A percentile compares a stretch with the other conserved stretches of the same genome.
Evolutionary conservation across 2,888 invertebrate genomes (phyloP).

Genomic region (Molorchus minor): DNA sequence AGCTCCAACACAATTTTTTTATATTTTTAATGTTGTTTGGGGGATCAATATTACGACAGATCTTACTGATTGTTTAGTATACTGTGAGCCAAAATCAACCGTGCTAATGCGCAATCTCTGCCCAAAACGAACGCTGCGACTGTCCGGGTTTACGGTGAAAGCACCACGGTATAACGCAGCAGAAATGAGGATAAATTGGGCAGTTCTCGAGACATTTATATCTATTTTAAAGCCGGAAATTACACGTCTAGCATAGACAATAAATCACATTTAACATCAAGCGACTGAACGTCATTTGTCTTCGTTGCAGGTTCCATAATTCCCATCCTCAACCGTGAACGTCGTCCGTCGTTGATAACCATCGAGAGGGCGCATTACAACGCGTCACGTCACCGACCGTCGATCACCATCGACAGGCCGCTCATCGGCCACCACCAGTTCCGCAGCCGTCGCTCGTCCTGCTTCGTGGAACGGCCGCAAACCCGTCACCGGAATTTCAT

Average conservation of each 20-base stretch:
- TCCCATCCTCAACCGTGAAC: constrained; percentile 55
- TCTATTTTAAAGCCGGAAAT: constrained; percentile 3
- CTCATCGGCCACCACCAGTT: constrained; percentile 39
- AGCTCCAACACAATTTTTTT: no score
- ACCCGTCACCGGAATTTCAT: constrained; percentile 57
- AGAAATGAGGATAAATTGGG: no score
- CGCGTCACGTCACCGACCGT: constrained; percentile 47
- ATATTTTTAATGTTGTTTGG: no score
- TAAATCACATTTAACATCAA: neutral
- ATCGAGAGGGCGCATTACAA: constrained; percentile 53
- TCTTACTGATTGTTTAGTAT: no score
- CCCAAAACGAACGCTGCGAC: no score
- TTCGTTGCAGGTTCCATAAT: constrained; percentile 55
- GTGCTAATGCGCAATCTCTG: no score
- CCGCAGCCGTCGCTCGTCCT: constrained; percentile 56
- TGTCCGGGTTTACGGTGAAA: no score
- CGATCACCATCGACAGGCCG: constrained; percentile 48
- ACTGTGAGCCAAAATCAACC: no score
- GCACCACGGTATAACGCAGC: no score
- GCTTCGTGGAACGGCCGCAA: constrained; percentile 54
- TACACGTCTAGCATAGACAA: neutral
- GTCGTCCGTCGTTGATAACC: constrained; percentile 56
- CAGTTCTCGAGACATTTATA: no score
- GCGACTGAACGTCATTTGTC: constrained; percentile 4
- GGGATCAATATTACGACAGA: no score